These are phyloP conservation scores for Thrips palmi DNA, from an alignment of 1,140 invertebrate species.

Conservation along the genomic window DNA sequence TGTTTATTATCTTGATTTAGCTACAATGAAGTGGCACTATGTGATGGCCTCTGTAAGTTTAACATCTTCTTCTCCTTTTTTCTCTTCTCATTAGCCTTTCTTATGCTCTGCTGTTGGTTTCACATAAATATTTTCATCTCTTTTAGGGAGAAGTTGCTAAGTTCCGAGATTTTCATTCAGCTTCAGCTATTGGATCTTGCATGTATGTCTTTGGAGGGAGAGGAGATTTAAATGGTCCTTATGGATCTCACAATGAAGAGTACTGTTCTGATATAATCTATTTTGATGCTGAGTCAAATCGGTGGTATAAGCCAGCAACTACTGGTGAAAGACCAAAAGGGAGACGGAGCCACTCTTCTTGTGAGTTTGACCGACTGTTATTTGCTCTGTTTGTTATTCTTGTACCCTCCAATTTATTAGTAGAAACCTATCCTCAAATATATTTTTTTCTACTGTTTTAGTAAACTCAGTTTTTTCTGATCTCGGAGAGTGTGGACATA, in stretches of 20 bases:
- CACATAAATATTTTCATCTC: conserved; percentile 1
- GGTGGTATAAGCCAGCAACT: conserved; percentile 42
- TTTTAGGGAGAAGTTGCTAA: conserved; percentile 30
- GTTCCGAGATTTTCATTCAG: conserved; percentile 75
- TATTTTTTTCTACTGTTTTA: no score
- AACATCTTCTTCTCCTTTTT: not conserved
- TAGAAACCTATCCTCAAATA: no score
- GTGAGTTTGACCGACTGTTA: conserved; percentile 30
- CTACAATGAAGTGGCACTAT: conserved; percentile 49
- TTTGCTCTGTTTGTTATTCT: no score
- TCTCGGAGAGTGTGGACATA: no score
- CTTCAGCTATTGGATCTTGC: conserved; percentile 44
- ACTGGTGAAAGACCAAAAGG: conserved; percentile 38
- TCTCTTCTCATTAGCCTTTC: not conserved
- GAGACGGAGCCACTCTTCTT: conserved; percentile 72
- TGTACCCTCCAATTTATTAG: no score
- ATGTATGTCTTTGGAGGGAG: conserved; percentile 83
- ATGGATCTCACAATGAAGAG: conserved; percentile 44
- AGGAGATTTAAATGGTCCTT: conserved; percentile 41
- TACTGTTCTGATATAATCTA: conserved; percentile 62
- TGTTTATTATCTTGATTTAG: conserved; percentile 53
- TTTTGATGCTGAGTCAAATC: conserved; percentile 46
- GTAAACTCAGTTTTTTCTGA: no score
- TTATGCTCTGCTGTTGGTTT: not conserved
- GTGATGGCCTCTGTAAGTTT: conserved; percentile 33